These are phyloP conservation scores for Rhinichthys klamathensis DNA, from an alignment of 2,113 vertebrate genomes.

Conservation along the genomic window DNA sequence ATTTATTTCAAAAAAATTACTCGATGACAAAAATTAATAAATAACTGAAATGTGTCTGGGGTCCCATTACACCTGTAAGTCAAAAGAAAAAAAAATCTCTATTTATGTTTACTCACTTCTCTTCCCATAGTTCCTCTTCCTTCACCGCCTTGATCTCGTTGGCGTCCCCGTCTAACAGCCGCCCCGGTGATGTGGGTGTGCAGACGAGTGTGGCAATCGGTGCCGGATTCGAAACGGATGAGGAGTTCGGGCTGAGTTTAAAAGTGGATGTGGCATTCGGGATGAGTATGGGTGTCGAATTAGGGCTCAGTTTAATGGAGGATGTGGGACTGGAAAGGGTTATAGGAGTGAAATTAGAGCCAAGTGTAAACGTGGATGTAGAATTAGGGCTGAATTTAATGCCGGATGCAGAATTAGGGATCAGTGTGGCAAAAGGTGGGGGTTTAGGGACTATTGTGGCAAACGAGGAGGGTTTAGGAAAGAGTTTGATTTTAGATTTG, in stretches of 20 bases:
- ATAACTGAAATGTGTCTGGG: not conserved
- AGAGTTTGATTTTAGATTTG: not conserved
- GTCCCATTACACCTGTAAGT: not conserved
- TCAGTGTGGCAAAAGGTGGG: not conserved
- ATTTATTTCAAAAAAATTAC: not conserved
- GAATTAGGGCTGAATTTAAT: not conserved
- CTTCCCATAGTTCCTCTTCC: not conserved
- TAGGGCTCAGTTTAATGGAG: not conserved
- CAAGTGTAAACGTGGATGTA: not conserved
- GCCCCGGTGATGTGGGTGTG: not conserved
- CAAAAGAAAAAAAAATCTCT: not conserved
- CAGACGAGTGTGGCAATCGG: not conserved
- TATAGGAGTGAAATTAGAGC: conserved; percentile 10
- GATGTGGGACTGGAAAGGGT: not conserved
- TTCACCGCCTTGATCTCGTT: not conserved
- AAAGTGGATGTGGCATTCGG: not conserved
- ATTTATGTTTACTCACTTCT: not conserved
- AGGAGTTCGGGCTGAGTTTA: not conserved
- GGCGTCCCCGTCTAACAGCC: not conserved
- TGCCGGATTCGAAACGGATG: not conserved
- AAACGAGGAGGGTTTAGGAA: not conserved
- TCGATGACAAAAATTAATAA: not conserved
- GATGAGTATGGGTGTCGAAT: conserved; percentile 2
- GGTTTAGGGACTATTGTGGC: not conserved
- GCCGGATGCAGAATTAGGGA: not conserved